These are phyloP conservation scores for Lathamus discolor DNA, from an alignment of 2,113 vertebrate genomes.

Conservation along the genomic window DNA sequence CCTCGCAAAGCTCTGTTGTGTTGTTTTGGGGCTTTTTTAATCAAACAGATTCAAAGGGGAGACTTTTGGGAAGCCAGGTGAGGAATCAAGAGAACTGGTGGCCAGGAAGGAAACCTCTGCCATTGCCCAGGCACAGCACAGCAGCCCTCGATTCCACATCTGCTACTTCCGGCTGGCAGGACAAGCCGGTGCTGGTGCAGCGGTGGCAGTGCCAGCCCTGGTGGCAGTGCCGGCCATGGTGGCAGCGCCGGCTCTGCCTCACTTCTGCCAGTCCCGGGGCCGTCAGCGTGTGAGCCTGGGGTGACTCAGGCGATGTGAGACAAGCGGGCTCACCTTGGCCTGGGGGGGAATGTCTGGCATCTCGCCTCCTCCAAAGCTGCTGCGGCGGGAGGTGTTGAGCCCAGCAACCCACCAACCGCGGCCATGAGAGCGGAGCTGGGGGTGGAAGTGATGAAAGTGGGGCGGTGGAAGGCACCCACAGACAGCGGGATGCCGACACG, in stretches of 20 bases:
- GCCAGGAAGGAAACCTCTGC: neutral
- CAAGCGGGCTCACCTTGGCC: neutral
- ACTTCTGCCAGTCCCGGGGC: neutral
- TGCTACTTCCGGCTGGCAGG: neutral
- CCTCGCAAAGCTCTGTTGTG: too few species aligned
- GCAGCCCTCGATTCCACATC: neutral
- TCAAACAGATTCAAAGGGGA: too few species aligned
- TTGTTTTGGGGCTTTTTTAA: neutral
- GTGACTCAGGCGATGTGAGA: neutral
- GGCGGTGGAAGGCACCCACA: neutral
- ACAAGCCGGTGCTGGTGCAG: fast-evolving
- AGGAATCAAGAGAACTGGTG: fast-evolving
- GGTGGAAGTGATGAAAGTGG: conserved; percentile 18
- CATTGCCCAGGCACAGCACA: neutral
- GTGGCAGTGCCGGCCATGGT: neutral
- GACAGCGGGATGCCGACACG: neutral
- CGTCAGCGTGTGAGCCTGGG: fast-evolving
- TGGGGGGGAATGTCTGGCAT: neutral
- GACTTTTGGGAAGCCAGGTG: neutral
- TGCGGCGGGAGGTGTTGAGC: neutral
- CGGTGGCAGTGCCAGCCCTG: neutral
- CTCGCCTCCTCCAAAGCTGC: neutral
- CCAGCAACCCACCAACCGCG: neutral
- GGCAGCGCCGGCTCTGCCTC: neutral
- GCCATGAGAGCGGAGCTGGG: neutral